phyloP scores from a whole-genome alignment of 1,140 invertebrate species.

The Aleiodes sp. region DNA sequence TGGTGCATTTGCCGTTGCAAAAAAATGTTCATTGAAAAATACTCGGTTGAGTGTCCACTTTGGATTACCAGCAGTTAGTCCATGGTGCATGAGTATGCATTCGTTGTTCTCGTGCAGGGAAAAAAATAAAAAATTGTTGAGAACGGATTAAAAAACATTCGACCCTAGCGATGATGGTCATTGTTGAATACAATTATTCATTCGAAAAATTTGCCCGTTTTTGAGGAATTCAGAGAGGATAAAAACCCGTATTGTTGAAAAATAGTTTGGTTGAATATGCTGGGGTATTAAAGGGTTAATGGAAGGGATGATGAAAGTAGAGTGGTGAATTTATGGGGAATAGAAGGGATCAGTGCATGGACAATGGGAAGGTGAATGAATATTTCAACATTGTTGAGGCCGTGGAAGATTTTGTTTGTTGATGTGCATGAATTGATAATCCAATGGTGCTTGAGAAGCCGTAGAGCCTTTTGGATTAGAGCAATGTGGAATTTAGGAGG shows the following conservation, averaged over 20 bases:
- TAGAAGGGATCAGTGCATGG: no score
- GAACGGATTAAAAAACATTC: not conserved
- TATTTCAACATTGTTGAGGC: no score
- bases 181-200: not conserved
- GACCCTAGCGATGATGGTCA: not conserved
- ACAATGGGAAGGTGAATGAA: no score
- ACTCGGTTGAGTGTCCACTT: not conserved
- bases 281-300: not conserved
- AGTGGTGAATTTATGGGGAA: no score
- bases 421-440: no score
- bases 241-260: not conserved
- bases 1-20: not conserved
- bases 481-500: no score
- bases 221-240: not conserved
- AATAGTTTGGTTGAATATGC: not conserved
- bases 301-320: not conserved
- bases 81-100: not conserved
- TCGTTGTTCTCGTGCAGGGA: not conserved
- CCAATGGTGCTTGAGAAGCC: no score
- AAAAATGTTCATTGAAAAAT: constrained; percentile 1
- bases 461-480: no score
- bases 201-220: not conserved
- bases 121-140: no score
- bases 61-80: not conserved
- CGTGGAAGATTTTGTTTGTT: no score